Conservation (phyloP, 2,888 invertebrate genomes). For the Heliconius charithonia region DNA sequence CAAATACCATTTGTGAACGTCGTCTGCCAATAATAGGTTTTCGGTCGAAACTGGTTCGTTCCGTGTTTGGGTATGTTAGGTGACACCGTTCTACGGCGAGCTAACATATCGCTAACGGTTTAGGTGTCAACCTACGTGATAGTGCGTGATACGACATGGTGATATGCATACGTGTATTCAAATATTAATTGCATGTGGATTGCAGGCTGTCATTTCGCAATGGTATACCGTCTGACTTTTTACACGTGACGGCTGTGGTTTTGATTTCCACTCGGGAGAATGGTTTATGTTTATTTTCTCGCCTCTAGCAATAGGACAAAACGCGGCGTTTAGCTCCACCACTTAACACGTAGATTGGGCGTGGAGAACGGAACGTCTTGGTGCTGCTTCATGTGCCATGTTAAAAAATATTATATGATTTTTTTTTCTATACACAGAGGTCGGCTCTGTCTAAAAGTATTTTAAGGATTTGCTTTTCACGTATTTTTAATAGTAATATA, state of each 20-base stretch:
- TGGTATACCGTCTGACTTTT: too few species aligned
- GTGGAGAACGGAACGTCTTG: too few species aligned
- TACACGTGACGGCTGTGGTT: background rate
- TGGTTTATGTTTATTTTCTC: background rate
- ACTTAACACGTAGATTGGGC: too few species aligned
- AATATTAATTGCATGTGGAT: background rate
- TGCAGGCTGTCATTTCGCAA: background rate
- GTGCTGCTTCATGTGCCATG: too few species aligned
- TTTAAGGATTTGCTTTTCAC: too few species aligned
- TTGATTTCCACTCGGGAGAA: background rate
- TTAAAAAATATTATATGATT: too few species aligned
- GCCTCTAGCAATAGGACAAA: background rate
- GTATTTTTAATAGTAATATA: too few species aligned
- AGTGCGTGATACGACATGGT: background rate
- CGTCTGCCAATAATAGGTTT: slow-evolving; percentile 23
- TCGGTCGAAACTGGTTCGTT: slow-evolving; percentile 23
- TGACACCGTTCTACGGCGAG: slow-evolving; percentile 6
- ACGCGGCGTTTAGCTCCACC: background rate
- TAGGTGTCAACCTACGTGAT: slow-evolving; percentile 24
- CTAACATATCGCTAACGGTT: slow-evolving; percentile 9
- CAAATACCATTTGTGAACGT: background rate
- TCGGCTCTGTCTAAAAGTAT: too few species aligned
- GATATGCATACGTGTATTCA: background rate
- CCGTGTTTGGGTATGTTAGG: background rate
- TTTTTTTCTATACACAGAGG: too few species aligned